Base-by-base conservation (phyloP, 2,113 vertebrate species). In the Oryzias celebensis region DNA sequence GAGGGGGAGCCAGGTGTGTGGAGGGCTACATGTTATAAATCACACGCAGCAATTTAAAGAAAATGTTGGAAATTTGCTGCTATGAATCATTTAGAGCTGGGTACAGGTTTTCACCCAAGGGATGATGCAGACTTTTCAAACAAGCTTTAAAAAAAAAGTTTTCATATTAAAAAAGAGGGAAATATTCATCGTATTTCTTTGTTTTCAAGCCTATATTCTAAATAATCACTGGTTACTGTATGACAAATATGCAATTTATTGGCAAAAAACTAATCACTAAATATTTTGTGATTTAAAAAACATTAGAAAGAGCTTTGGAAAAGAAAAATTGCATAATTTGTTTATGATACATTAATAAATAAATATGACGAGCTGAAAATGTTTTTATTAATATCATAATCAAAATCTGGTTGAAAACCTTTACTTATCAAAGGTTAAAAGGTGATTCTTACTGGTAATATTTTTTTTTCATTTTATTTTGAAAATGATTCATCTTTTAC, bases 21-120 rank as follows among this genome's bases (percentile, higher is more conserved):
- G 75, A 83, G 75, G 77, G 76, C 36, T 23, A 51, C 53, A 50
- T 60, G 52, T 77, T 53, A 76, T 82, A 75, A 84, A 83, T 82
- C 81, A 81, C 64, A 77, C 50, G 45, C 58, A 71, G 74, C 65
- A 65, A 74, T 56, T 49, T 57, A 71, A 68, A 63, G 55, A 64
- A 66, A 80, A 71, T 53, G 61, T 26, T 56, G 57, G 72, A 14
- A 64, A 64, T 58, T 69, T 57, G 68, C 68, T 36, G 46, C 24
- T 20, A 62, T 78, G 62, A 64, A 82, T 79, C 67, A 68, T 55
- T 31, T 60, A 52, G 49, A 70, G 15, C 10, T 24, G 73, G 24
- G 43, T 2, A 36, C 44, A n/a, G 16, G 56, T 12, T 65, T 68
- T 49, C 52, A 72, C 54, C 68, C 55, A n/a, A 22, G 45, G 59